Base-by-base conservation (phyloP, 1,140 invertebrate genomes). In the Apis florea region DNA sequence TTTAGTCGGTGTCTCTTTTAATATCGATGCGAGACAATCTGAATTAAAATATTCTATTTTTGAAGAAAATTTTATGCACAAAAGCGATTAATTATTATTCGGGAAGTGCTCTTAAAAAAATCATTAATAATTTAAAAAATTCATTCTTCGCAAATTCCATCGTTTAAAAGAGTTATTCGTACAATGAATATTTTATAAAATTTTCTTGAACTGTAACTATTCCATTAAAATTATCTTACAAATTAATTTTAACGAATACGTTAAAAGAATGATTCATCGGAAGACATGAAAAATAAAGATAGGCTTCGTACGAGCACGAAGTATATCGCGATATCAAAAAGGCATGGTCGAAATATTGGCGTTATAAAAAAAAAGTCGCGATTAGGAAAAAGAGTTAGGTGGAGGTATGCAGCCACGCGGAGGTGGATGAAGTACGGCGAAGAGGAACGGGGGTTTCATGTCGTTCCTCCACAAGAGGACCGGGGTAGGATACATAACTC, bases 371-470 rank as follows among this genome's bases (percentile, higher is more conserved):
- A 72, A n/a, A n/a, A 2, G 4, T 40, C 31, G 31, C 31, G 31
- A 40, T 40, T 40, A 40, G 0, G 31, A 6, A 40, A 68, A 75
- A 56, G 59, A 67, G 67, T 70, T 77, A n/a, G 53, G 66, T 69
- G 63, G 73, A 58, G 24, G 40, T 67, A 80, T 17, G 53, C 17
- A n/a, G 40, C 49, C 17, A 31, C 26, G 19, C 2, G 76, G 13
- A 10, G n/a, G 24, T 19, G 24, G 9, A 12, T 1, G 63, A 11
- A 31, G 26, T 17, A 63, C 17, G 31, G n/a, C 40, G 54, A 49
- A 64, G 58, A 53, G 69, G 58, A 63, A 40, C 72, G 71, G 61
- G 72, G 67, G 84, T 86, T 85, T 85, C 69, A 69, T 82, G 81
- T 82, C 83, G 53, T 83, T 70, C 6, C 66, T 70, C 6, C 66